Conservation (phyloP, 1,140 invertebrate genomes). For the Portunus trituberculatus region DNA sequence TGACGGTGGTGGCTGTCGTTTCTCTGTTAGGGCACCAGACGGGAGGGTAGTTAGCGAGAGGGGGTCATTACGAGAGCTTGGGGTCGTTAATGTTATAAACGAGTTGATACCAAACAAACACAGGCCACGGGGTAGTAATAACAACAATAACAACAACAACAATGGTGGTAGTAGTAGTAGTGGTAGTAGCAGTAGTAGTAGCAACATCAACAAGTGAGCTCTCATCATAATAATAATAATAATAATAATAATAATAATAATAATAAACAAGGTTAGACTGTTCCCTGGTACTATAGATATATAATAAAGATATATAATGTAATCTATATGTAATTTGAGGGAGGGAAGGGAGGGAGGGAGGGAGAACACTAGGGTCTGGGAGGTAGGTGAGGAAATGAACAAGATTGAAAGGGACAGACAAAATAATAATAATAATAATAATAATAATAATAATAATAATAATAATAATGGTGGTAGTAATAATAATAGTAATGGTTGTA, state of each 20-base stretch:
- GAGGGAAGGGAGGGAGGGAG: not conserved
- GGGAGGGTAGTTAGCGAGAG: slow-evolving; percentile 27
- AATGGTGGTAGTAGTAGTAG: not conserved
- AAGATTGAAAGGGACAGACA: not conserved
- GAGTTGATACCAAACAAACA: not conserved
- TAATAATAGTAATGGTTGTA: too few relatives aligned
- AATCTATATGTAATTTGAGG: not conserved
- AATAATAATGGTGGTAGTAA: too few relatives aligned
- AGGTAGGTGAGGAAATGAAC: not conserved
- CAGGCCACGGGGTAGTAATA: not conserved
- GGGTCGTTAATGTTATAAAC: not conserved
- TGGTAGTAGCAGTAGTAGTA: not conserved
- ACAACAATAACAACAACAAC: not conserved
- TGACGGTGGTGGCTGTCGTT: slow-evolving; percentile 54
- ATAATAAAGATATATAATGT: not conserved
- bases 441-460: too few relatives aligned
- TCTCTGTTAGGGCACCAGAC: slow-evolving; percentile 63
- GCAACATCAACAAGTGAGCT: too few relatives aligned
- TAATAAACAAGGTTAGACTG: not conserved
- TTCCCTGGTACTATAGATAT: not conserved
- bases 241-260: not conserved
- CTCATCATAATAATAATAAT: not conserved
- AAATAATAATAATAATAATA: not conserved
- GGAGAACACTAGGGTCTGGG: not conserved
- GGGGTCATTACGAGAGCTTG: not conserved